Evolutionary conservation across 2,888 invertebrate genomes (phyloP), one percentile per base, ranked within the genome.

Genomic region (Laothoe populi): DNA sequence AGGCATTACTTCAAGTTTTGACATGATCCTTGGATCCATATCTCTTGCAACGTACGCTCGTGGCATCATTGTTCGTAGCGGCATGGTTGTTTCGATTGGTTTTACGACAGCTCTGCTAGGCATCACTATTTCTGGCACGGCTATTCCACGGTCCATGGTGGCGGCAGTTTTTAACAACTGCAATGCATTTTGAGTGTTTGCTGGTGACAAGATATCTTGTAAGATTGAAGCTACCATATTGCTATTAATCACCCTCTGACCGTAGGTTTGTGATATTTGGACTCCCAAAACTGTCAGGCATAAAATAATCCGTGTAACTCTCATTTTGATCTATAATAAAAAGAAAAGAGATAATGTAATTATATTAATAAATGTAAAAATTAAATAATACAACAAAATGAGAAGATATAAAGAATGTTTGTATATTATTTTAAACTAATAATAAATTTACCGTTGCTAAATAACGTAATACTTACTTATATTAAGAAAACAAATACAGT

Each of bases 161-260:
- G 64, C 61, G 2, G 67, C 58, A 45, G 63, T 62, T 49, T 69
- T 69, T 2, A 81, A 58, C 1, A 77, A 59, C 62, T 77, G 69
- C 48, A 79, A 49, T 0, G 76, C 71, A 21, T 71, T 75, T 46
- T 73, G 78, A 0, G 73, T 69, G 16, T 75, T 78, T 4, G 62
- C 69, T 7, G 81, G 76, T 13, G 79, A 74, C 4, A 84, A 46
- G 0, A 82, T 73, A 1, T 75, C 77, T 70, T 79, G 77, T 10
- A 84, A 63, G 0, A 73, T 38, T 5, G 75, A 63, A 2, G 70
- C 57, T 0, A 79, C 4, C 0, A 69, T 66, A 21, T 63, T 69
- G 59, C 64, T 63, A 7, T 70, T 48, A 35, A 76, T 4, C 3
- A 61, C 40, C 35, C 64, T 57, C 0, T 65, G 71, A 42, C 67